Conservation (phyloP, 2,888 invertebrate genomes). For the Aethes cnicana region DNA sequence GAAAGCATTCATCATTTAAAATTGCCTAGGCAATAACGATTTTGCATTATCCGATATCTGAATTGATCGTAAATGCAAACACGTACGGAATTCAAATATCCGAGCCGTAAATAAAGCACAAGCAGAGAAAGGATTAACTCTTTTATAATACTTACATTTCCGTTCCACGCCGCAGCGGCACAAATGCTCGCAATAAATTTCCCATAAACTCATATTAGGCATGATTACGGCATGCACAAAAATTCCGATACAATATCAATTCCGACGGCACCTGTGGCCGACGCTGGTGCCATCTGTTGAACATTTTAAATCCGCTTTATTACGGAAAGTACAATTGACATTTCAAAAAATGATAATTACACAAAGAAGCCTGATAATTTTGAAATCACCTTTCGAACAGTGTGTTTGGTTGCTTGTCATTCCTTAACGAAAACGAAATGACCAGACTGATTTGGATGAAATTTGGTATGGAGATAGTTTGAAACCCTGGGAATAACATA, state of each 20-base stretch:
- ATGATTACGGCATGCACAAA: constrained; percentile 20
- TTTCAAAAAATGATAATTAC: background rate
- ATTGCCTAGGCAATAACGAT: no score
- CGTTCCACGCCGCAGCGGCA: constrained; percentile 6
- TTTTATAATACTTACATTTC: constrained; percentile 21
- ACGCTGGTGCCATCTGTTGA: constrained; percentile 11
- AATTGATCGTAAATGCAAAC: background rate
- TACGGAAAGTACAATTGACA: constrained; percentile 4
- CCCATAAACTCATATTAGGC: constrained; percentile 28
- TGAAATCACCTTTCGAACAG: no score
- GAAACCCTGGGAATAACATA: no score
- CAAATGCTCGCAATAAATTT: constrained; percentile 27
- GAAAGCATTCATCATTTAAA: no score
- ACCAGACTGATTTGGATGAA: no score
- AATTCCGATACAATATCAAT: constrained; percentile 25
- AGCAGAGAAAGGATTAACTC: background rate
- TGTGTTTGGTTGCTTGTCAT: no score
- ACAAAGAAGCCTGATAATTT: no score
- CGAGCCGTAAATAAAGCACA: background rate
- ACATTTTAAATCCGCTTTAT: constrained; percentile 1
- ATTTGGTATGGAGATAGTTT: no score
- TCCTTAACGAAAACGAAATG: no score
- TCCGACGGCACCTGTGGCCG: constrained; percentile 12
- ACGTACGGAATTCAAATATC: background rate
- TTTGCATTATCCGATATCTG: no score